phyloP scores from a whole-genome alignment of 2,888 invertebrate species.

The Dioctria linearis region DNA sequence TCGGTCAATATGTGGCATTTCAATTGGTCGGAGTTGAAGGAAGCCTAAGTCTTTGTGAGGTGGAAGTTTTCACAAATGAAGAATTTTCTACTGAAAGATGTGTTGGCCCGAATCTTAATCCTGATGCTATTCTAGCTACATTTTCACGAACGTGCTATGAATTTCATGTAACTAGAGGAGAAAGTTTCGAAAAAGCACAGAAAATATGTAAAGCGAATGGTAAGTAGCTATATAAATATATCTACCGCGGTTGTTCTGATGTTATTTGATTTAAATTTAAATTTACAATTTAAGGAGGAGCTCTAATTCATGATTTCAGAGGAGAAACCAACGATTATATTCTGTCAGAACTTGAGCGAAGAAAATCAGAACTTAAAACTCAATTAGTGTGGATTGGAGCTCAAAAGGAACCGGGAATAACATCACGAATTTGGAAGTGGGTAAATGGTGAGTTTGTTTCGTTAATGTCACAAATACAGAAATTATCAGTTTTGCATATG shows the following conservation, averaged over 20 bases:
- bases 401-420: constrained; percentile 87
- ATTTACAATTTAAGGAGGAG: constrained; percentile 65
- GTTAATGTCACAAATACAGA: not conserved
- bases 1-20: constrained; percentile 90
- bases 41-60: constrained; percentile 90
- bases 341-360: constrained; percentile 84
- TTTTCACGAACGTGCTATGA: constrained; percentile 92
- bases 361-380: constrained; percentile 85
- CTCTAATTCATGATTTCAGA: constrained; percentile 69
- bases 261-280: constrained; percentile 11
- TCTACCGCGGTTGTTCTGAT: not conserved
- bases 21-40: constrained; percentile 93
- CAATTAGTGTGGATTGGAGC: constrained; percentile 94
- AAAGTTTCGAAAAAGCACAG: constrained; percentile 86
- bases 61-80: constrained; percentile 92
- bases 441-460: constrained; percentile 80
- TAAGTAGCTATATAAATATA: constrained; percentile 37
- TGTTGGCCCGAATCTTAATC: constrained; percentile 80
- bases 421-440: constrained; percentile 91
- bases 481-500: not conserved
- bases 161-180: constrained; percentile 86
- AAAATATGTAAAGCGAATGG: constrained; percentile 82
- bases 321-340: constrained; percentile 72
- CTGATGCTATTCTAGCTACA: constrained; percentile 86
- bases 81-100: constrained; percentile 91